Percentiles rank a stretch among this genome's conserved stretches.
Conservation (phyloP, 2,888 invertebrate genomes). For the Rhabditophanes sp. region DNA sequence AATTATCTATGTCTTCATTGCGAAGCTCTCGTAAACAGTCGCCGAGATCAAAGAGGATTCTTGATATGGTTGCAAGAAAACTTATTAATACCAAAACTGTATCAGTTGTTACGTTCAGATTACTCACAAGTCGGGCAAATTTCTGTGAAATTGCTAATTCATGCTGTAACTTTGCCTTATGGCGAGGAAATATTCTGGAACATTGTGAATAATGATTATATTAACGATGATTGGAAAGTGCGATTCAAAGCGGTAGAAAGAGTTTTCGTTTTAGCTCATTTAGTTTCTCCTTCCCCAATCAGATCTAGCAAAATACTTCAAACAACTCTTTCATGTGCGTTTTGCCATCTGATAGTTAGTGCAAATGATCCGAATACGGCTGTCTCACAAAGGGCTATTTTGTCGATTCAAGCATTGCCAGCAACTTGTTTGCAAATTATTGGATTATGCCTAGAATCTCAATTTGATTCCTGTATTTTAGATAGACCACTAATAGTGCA, state of each 20-base stretch:
- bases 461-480: slow-evolving; percentile 88
- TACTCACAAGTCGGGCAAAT: slow-evolving; percentile 68
- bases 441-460: slow-evolving; percentile 72
- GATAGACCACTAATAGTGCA: slow-evolving; percentile 91
- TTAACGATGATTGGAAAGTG: slow-evolving; percentile 68
- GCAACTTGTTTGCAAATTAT: slow-evolving; percentile 23
- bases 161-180: slow-evolving; percentile 78
- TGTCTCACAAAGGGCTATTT: slow-evolving; percentile 61
- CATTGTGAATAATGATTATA: slow-evolving; percentile 83
- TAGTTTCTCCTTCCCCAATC: slow-evolving; percentile 75
- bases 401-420: slow-evolving; percentile 35
- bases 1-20: slow-evolving; percentile 79
- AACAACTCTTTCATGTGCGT: slow-evolving; percentile 82
- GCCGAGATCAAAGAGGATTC: slow-evolving; percentile 58
- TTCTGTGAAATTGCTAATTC: slow-evolving; percentile 74
- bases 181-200: slow-evolving; percentile 91
- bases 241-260: slow-evolving; percentile 84
- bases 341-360: slow-evolving; percentile 83
- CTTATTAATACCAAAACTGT: slow-evolving; percentile 71
- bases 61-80: slow-evolving; percentile 61
- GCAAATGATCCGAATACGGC: slow-evolving; percentile 87
- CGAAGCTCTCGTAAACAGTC: slow-evolving; percentile 70
- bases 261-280: slow-evolving; percentile 74
- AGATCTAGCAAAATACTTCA: slow-evolving; percentile 63
- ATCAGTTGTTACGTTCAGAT: slow-evolving; percentile 34